Percentiles rank a stretch among this genome's conserved stretches.
Conservation (phyloP, 2,888 invertebrate genomes). For the Ligdia adustata region DNA sequence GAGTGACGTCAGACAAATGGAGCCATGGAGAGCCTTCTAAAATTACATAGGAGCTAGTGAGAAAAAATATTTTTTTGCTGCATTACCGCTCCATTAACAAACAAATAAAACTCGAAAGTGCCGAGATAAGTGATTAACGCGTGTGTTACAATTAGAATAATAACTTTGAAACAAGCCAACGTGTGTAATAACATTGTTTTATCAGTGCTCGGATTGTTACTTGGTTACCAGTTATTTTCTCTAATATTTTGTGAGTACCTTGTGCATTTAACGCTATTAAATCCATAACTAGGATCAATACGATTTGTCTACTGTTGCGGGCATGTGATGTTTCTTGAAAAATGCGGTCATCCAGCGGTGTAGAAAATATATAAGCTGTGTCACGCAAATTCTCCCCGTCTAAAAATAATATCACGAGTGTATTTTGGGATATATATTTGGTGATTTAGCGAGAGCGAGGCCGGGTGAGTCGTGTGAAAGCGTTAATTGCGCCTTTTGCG, state of each 20-base stretch:
- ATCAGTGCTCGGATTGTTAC: constrained; percentile 56
- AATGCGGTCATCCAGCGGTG: constrained; percentile 54
- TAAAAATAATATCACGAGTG: constrained; percentile 73
- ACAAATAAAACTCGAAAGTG: constrained; percentile 58
- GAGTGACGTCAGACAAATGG: constrained; percentile 79
- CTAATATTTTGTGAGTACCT: constrained; percentile 71
- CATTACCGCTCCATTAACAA: constrained; percentile 61
- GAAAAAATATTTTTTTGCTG: constrained; percentile 66
- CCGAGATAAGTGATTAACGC: constrained; percentile 59
- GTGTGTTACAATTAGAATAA: constrained; percentile 51
- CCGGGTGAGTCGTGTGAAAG: constrained; percentile 72
- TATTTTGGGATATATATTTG: constrained; percentile 77
- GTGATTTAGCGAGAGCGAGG: constrained; percentile 70
- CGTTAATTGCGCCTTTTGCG: constrained; percentile 57
- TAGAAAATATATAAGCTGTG: constrained; percentile 52
- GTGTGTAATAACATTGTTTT: constrained; percentile 40
- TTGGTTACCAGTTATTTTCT: constrained; percentile 63
- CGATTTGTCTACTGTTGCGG: constrained; percentile 45
- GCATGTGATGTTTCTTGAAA: constrained; percentile 55
- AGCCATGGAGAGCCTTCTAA: constrained; percentile 78
- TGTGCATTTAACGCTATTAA: constrained; percentile 52
- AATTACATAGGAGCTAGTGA: constrained; percentile 68
- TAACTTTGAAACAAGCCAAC: constrained; percentile 34
- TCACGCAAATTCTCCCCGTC: constrained; percentile 64
- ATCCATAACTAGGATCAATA: constrained; percentile 61